Base-by-base conservation (phyloP, 2,888 invertebrate genomes). In the Rhorus exstirpatorius region DNA sequence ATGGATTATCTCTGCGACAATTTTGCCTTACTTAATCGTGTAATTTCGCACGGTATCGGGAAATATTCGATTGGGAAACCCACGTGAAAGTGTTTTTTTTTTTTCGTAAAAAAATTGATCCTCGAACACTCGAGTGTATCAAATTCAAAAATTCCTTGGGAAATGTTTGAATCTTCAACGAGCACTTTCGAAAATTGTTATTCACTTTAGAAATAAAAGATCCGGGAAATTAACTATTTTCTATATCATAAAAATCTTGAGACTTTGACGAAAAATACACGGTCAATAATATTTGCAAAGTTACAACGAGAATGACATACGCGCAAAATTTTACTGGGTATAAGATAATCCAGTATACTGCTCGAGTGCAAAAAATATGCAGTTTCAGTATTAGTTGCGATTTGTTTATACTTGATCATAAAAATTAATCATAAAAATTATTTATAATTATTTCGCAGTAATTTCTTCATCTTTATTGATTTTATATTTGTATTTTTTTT, bases 1-100 rank as follows among this genome's bases (percentile, higher is more conserved):
- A 3, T 3, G 24, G 10, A n/a, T 38, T 65, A 24, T 3, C 10
- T 17, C 0, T 26, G 12, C 6, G 12, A 31, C 31, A 17, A 49
- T 49, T 38, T 19, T 6, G 17, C 17, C 17, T n/a, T 10, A 0
- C 17, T 4, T n/a, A 8, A 19, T 35, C 3, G 26, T 17, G 26
- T 6, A 26, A n/a, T 55, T 55, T 55, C 24, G 24, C 12, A 12
- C 26, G n/a, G 24, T 12, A 21, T 53, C 6, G 26, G 55, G 2
- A 26, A n/a, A n/a, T n/a, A n/a, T n/a, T 21, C 24, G 51, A 53
- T 53, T n/a, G n/a, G 53, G n/a, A 19, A 55, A 26, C 24, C 26
- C 55, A 55, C 24, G 6, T 55, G 10, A 26, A 12, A n/a, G 24
- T 12, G 24, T 12, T 26, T 55, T 26, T 55, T 46, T 14, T 7